Conservation (phyloP, 1,140 invertebrate species). For the Bombus confusus region DNA sequence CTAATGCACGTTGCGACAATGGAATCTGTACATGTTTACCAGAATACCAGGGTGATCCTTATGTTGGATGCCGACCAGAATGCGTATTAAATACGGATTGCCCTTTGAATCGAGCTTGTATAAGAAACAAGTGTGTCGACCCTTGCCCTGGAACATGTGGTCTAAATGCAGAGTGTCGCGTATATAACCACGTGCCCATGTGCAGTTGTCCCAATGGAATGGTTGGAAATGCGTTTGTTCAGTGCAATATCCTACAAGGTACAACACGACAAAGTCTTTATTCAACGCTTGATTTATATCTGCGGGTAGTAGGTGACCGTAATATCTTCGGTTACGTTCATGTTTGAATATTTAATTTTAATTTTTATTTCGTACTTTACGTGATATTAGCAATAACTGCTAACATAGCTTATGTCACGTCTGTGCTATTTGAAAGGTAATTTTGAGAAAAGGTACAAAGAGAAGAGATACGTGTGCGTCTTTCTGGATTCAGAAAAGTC, state of each 20-base stretch:
- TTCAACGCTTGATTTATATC: not conserved
- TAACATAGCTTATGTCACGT: not conserved
- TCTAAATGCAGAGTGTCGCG: conserved; percentile 86
- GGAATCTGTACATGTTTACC: conserved; percentile 89
- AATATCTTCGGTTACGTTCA: not conserved
- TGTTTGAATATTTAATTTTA: not conserved
- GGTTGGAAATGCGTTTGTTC: conserved; percentile 88
- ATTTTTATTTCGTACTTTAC: not conserved
- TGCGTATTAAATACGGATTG: conserved; percentile 93
- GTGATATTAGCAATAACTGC: not conserved
- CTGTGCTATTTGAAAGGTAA: not conserved
- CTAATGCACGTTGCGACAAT: conserved; percentile 87
- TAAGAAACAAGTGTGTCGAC: conserved; percentile 90
- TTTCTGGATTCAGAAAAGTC: not conserved
- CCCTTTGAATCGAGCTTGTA: conserved; percentile 90
- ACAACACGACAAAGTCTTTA: conserved; percentile 32
- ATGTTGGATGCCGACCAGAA: conserved; percentile 87
- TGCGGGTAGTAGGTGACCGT: not conserved
- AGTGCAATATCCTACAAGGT: conserved; percentile 83
- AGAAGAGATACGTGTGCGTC: not conserved
- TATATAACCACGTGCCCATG: conserved; percentile 88
- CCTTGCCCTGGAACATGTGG: conserved; percentile 90
- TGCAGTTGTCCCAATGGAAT: conserved; percentile 87
- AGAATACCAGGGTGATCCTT: conserved; percentile 84
- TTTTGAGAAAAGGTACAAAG: too few relatives aligned